Evolutionary conservation across 1,140 invertebrate species (phyloP), one percentile per base, ranked within the genome.

Genomic region (Drosophila repleta): DNA sequence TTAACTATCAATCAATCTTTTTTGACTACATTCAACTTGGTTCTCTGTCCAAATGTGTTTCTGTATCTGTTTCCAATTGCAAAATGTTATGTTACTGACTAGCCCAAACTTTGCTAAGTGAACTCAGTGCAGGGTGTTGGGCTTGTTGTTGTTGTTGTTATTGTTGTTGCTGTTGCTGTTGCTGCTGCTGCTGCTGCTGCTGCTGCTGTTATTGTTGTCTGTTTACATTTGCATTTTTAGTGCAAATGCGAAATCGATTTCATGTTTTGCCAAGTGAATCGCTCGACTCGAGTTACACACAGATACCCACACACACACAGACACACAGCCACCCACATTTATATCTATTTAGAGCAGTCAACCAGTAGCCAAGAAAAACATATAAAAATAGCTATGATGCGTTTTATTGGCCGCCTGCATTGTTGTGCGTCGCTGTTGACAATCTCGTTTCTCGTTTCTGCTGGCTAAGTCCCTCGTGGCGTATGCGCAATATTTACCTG

Each of bases 201-300:
- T 13, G 37, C 13, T 49, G 15, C 24, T 29, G 21, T 68, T 69
- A 37, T 35, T 64, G 15, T 46, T 57, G 41, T 24, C 17, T 32
- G 41, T 56, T 63, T 45, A 24, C 41, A 85, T 85, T 84, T 84
- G 80, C 80, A 84, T 84, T 84, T 83, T 85, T 80, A 64, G 45
- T 76, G 57, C 65, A 85, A 76, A 64, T 66, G 76, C 26, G n/a
- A 76, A 85, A 87, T 87, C 65, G 74, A 85, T 76, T 76, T 60
- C 55, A 62, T 71, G 60, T 60, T 45, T 49, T 48, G 71, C 49
- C 46, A 18, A 37, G 37, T 7, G 58, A 78, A 62, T 79, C 62
- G 60, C 26, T 6, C 61, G 53, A n/a, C 20, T 43, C 26, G 11
- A 21, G 35, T 60, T 70, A 60, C 32, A 55, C 35, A n/a, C 60